A percentile compares a stretch with the other conserved stretches of the same genome.
Evolutionary conservation across 2,888 invertebrate genomes (phyloP).

Genomic region (Aproaerema taeniolella): DNA sequence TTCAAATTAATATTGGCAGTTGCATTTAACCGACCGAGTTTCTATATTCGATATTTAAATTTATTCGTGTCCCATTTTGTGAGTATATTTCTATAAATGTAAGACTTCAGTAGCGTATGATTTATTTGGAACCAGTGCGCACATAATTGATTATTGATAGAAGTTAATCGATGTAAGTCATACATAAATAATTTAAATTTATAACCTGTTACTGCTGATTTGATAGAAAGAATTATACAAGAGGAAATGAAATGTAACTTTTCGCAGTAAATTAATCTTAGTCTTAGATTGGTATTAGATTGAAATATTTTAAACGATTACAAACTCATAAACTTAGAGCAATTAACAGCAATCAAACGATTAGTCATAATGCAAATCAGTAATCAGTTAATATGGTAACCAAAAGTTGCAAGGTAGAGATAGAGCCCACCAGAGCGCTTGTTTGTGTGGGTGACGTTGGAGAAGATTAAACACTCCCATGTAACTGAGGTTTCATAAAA

Average conservation of each 20-base stretch:
- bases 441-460: too few species aligned
- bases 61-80: slow-evolving; percentile 55
- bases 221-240: not conserved
- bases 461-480: too few species aligned
- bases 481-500: too few species aligned
- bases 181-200: not conserved
- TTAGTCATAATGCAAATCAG: too few species aligned
- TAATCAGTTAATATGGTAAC: too few species aligned
- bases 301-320: too few species aligned
- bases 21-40: slow-evolving; percentile 47
- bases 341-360: too few species aligned
- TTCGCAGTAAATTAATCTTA: too few species aligned
- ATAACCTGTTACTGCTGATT: not conserved
- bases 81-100: slow-evolving; percentile 45
- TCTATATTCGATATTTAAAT: slow-evolving; percentile 45
- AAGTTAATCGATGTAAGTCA: slow-evolving; percentile 25
- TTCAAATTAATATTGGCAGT: slow-evolving; percentile 54
- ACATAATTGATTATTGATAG: slow-evolving; percentile 48
- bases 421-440: too few species aligned
- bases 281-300: too few species aligned
- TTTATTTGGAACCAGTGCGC: slow-evolving; percentile 46
- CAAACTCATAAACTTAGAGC: too few species aligned
- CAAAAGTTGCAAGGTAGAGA: too few species aligned
- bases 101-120: slow-evolving; percentile 46
- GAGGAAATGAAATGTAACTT: not conserved